Conservation (phyloP, 2,797 vertebrate species). For the Momotus momota region DNA sequence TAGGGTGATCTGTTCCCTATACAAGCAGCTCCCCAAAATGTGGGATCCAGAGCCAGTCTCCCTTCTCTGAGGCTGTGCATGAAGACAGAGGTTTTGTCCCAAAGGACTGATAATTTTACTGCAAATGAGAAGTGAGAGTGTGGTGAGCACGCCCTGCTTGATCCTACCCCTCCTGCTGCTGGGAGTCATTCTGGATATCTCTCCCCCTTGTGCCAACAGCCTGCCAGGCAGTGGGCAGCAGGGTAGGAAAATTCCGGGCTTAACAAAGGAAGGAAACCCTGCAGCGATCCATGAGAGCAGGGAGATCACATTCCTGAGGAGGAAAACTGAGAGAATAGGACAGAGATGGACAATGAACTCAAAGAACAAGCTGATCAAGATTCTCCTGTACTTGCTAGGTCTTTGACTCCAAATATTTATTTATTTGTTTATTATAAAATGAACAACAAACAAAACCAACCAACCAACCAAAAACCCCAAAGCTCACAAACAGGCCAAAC, state of each 20-base stretch:
- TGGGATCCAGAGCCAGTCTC: background rate
- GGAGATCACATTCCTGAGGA: background rate
- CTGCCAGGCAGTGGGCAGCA: background rate
- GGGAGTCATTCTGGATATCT: background rate
- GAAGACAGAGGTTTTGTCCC: background rate
- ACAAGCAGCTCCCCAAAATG: background rate
- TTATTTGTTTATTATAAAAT: background rate
- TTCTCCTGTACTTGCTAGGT: background rate
- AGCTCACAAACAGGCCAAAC: background rate
- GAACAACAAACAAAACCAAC: background rate
- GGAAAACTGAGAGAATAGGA: background rate
- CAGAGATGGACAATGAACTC: background rate
- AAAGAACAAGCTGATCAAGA: background rate
- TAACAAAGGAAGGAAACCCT: background rate
- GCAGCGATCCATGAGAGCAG: background rate
- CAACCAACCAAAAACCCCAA: background rate
- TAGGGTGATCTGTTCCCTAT: background rate
- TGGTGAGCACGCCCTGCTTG: background rate
- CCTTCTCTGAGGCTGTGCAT: background rate
- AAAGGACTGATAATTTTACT: background rate
- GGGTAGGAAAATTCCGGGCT: background rate
- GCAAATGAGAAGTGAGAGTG: background rate
- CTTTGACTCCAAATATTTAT: background rate
- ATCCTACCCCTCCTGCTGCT: background rate
- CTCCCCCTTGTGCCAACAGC: background rate